Conservation (phyloP, 2,888 invertebrate species). For the Drosophila infuscata region DNA sequence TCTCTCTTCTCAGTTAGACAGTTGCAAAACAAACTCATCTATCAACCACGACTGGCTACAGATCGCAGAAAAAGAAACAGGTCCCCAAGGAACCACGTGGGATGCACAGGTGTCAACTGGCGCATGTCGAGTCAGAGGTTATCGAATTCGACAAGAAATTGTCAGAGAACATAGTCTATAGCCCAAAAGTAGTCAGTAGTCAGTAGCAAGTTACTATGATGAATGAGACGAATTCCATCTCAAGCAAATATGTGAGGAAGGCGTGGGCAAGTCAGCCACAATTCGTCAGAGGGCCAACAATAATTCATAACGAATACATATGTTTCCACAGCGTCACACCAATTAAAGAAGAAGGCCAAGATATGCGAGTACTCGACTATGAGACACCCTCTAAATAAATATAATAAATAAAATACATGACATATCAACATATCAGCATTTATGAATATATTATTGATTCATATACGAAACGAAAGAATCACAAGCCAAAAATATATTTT, state of each 20-base stretch:
- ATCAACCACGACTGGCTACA: conserved; percentile 52
- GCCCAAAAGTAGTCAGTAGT: conserved; percentile 40
- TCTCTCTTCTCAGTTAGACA: conserved; percentile 16
- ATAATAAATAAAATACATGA: not conserved
- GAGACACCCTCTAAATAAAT: not conserved
- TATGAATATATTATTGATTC: not conserved
- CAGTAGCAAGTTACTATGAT: conserved; percentile 47
- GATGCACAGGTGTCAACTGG: conserved; percentile 47
- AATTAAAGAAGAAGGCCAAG: not conserved
- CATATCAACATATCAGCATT: not conserved
- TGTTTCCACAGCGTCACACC: conserved; percentile 22
- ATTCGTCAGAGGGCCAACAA: conserved; percentile 13
- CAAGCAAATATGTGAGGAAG: conserved; percentile 16
- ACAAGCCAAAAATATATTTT: not conserved
- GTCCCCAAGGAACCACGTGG: not conserved
- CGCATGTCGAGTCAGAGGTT: not conserved
- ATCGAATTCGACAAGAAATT: conserved; percentile 7
- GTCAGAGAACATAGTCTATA: conserved; percentile 18
- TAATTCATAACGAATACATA: conserved; percentile 45
- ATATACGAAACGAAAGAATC: not conserved
- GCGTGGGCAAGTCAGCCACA: not conserved
- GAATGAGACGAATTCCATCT: conserved; percentile 51
- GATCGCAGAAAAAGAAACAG: conserved; percentile 4
- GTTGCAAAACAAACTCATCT: conserved; percentile 44
- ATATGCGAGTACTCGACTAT: not conserved